These are phyloP conservation scores for Steromphala cineraria DNA, from an alignment of 2,888 invertebrate species.

Conservation along the genomic window DNA sequence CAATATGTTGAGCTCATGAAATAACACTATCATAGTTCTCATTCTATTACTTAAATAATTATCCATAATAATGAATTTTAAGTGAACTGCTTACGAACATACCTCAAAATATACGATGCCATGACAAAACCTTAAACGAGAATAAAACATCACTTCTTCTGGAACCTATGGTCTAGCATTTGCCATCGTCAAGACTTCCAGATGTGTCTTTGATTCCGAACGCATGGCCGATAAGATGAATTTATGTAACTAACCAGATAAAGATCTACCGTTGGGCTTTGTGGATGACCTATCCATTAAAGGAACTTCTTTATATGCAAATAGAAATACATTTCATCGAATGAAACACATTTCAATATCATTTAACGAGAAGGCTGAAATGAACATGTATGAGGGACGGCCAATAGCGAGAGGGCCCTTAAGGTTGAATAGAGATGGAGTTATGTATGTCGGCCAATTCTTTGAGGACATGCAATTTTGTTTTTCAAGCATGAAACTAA, in stretches of 20 bases:
- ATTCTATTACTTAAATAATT: too few species aligned
- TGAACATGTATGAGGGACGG: not conserved
- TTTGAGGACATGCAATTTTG: conserved; percentile 13
- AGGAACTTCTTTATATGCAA: conserved; percentile 11
- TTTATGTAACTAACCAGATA: not conserved
- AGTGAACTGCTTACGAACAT: too few species aligned
- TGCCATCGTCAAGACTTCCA: too few species aligned
- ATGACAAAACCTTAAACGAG: too few species aligned
- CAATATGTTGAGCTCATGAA: too few species aligned
- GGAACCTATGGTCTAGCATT: too few species aligned
- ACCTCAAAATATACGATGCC: too few species aligned
- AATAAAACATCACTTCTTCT: too few species aligned
- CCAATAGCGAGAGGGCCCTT: not conserved
- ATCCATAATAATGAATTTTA: too few species aligned
- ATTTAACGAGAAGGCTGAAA: conserved; percentile 5
- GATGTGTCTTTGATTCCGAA: too few species aligned
- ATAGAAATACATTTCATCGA: not conserved
- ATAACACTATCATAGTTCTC: too few species aligned
- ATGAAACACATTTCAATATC: conserved; percentile 13
- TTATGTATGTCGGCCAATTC: not conserved
- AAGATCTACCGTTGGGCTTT: not conserved
- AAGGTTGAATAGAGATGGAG: not conserved
- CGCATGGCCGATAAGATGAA: too few species aligned
- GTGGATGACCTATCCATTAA: conserved; percentile 3
- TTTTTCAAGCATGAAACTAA: conserved; percentile 12